phyloP scores from a whole-genome alignment of 2,113 vertebrate genomes.

The Callaeas wilsoni region DNA sequence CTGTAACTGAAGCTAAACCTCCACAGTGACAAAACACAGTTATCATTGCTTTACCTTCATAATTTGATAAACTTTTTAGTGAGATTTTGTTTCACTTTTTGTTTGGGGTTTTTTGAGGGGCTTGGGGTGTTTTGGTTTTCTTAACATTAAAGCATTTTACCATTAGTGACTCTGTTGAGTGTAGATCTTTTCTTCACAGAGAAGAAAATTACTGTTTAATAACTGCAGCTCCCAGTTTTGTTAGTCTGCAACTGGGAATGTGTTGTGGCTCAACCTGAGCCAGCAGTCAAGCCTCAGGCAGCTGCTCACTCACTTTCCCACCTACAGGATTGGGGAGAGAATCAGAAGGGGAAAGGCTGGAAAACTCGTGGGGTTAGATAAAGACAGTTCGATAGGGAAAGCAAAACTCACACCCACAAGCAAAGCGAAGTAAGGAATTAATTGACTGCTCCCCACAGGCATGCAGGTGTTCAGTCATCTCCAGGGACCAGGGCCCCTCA shows the following conservation, averaged over 20 bases:
- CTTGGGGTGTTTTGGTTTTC: accelerated
- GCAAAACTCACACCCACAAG: not conserved
- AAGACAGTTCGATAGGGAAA: not conserved
- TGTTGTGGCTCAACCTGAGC: accelerated
- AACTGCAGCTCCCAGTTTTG: not conserved
- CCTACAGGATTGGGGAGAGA: not conserved
- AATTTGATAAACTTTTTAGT: not conserved
- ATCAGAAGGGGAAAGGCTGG: not conserved
- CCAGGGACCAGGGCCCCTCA: not conserved
- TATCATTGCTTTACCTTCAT: not conserved
- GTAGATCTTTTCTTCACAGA: not conserved
- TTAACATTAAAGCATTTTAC: not conserved
- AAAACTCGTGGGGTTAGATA: accelerated
- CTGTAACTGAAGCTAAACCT: not conserved
- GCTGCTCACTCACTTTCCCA: not conserved
- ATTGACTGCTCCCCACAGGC: too few relatives aligned
- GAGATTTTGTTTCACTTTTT: not conserved
- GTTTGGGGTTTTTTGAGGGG: accelerated
- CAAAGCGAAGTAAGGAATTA: not conserved
- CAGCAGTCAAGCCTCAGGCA: not conserved
- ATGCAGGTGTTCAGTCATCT: not conserved
- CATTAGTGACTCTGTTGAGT: not conserved
- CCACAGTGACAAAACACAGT: not conserved
- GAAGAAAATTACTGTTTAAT: not conserved
- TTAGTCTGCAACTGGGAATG: not conserved